phyloP scores from a whole-genome alignment of 2,888 invertebrate species.

The Epirrhoe alternata region DNA sequence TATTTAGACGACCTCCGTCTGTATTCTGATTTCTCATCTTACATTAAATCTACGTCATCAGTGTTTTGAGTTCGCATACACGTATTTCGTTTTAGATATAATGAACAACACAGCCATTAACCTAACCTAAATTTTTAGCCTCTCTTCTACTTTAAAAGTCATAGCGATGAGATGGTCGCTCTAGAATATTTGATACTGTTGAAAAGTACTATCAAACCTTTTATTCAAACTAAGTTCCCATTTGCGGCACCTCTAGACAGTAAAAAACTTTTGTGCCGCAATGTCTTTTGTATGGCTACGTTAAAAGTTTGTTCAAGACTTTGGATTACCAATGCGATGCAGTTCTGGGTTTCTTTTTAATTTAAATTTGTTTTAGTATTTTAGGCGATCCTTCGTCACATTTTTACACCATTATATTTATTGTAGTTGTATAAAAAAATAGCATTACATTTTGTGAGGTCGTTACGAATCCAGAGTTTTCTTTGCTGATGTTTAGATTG shows the following conservation, averaged over 20 bases:
- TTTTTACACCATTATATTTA: too few relatives aligned
- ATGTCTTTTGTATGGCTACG: background rate
- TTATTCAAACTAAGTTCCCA: conserved; percentile 6
- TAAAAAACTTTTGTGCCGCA: conserved; percentile 6
- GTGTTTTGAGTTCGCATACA: background rate
- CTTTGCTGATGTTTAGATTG: background rate
- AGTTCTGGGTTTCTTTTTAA: too few relatives aligned
- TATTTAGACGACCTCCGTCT: background rate
- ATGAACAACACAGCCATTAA: background rate
- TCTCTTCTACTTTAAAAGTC: conserved; percentile 3
- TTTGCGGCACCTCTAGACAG: background rate
- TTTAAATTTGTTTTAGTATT: too few relatives aligned
- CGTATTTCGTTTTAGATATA: conserved; percentile 24
- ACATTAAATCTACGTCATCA: background rate
- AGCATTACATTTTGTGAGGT: background rate
- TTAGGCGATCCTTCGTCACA: too few relatives aligned
- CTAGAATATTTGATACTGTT: conserved; percentile 7
- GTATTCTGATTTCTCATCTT: background rate
- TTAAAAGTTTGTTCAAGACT: background rate
- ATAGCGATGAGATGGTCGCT: conserved; percentile 5
- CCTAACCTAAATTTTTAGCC: background rate
- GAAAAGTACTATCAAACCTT: conserved; percentile 7
- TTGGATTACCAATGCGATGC: background rate
- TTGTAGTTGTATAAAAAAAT: too few relatives aligned
- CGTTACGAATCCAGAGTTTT: background rate